Conservation (phyloP, 2,888 invertebrate species). For the Cacoxenus indagator region DNA sequence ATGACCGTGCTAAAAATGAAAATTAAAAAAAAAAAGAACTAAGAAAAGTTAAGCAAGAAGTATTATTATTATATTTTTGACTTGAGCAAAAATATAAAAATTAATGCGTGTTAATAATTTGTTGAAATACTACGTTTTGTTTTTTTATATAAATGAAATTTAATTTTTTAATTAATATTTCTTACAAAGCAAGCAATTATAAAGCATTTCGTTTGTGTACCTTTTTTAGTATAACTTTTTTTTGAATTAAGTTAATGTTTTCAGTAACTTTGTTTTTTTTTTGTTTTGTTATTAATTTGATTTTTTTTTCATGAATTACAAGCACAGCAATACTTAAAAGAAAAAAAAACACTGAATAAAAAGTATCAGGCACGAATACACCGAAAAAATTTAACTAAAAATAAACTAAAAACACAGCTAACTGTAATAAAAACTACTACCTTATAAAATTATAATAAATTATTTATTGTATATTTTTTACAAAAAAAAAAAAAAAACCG, state of each 20-base stretch:
- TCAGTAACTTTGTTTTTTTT: background rate
- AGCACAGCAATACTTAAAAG: conserved; percentile 7
- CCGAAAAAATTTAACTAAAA: background rate
- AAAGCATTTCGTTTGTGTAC: background rate
- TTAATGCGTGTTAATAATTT: background rate
- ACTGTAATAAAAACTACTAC: conserved; percentile 5
- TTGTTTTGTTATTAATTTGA: background rate
- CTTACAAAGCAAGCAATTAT: background rate
- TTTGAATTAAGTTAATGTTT: background rate
- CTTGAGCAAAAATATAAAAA: conserved; percentile 67
- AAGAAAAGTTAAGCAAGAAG: conserved; percentile 35
- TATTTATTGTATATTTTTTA: conserved; percentile 6
- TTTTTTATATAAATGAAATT: background rate
- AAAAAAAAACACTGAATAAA: background rate
- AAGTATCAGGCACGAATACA: conserved; percentile 3
- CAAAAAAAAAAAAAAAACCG: background rate
- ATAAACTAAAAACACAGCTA: background rate
- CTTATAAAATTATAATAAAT: background rate
- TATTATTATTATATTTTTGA: conserved; percentile 70
- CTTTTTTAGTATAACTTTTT: background rate
- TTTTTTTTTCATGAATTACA: background rate
- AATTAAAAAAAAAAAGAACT: conserved; percentile 24
- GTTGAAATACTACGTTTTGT: background rate
- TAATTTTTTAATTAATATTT: background rate
- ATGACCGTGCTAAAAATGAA: conserved; percentile 5